Base-by-base conservation (phyloP, 2,113 vertebrate species). In the Chaetodon auriga region DNA sequence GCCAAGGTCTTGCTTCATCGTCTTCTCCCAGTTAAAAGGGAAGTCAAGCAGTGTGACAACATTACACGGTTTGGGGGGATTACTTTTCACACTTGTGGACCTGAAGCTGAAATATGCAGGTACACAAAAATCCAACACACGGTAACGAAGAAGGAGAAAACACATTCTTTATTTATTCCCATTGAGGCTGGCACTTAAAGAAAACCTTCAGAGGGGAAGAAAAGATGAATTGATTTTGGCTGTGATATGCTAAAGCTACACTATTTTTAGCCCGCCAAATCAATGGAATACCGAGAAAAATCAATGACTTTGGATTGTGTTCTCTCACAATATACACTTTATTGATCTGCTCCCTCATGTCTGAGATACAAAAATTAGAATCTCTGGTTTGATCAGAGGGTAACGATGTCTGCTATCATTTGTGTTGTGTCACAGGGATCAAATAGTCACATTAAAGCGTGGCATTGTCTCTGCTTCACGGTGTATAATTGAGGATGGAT, bases 31-130 rank as follows among this genome's bases (percentile, higher is more conserved):
- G 76, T 55, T 57, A 68, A 87, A 81, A 81, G 64, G 74, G 74
- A 72, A 90, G 62, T 85, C 83, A 83, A 80, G 79, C 76, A 73
- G 85, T 60, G 54, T 91, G 82, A 87, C 72, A 68, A 65, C 76
- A 87, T 89, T 81, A 84, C 69, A 80, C 15, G 69, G 49, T 85
- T 84, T 2, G 55, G 60, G 49, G 49, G 77, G 76, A 86, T 86
- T 81, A 81, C 72, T 80, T 84, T 87, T 82, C 62, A 64, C 77
- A 76, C 72, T 66, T 12, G 10, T 60, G 76, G 80, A 49, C 69
- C 65, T 51, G 74, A 55, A 85, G 23, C 62, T 78, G 73, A 84
- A 84, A 84, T 76, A 82, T 82, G 75, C 78, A 81, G 66, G 61
- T 69, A 19, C 7, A 78, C 30, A 74, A 57, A 90, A 79, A 72